Base-by-base conservation (phyloP, 1,140 invertebrate species). In the Watersipora subatra region DNA sequence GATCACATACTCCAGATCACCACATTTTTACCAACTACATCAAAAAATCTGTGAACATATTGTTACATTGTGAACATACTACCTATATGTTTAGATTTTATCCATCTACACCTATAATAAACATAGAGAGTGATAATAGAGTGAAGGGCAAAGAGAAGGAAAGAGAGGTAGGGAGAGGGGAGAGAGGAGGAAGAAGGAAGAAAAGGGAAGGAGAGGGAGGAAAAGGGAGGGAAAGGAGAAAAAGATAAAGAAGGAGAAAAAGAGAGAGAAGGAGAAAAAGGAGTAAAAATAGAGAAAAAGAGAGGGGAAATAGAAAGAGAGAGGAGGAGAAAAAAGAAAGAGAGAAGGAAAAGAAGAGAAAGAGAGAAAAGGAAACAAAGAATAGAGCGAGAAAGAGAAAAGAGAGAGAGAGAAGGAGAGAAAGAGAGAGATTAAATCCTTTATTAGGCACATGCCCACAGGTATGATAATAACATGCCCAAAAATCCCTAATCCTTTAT, bases 81-180 rank as follows among this genome's bases (percentile, higher is more conserved):
- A 24, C 12, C 15, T 15, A 19, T 24, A 17, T 19, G 17, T 61
- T 12, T 61, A 12, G 15, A 19, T 15, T 61, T 12, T 61, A 24
- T 12, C 15, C 15, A 15, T 25, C 24, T 15, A n/a, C 12, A n/a
- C n/a, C n/a, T n/a, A n/a, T n/a, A n/a, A 15, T 15, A 61, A 15
- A 15, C 12, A 15, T n/a, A 24, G 58, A 15, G 22, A 15, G 15
- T 20, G 58, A 15, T n/a, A 24, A 26, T 15, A 55, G 57, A 57
- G 57, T 64, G 66, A 67, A 63, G 29, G 62, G 64, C 64, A 64
- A 66, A 62, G 63, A 57, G 7, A 27, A 22, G 28, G 59, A 0
- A 1, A 17, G 57, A 34, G 57, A 28, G 62, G 57, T 63, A 64
- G 59, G 25, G 64, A 66, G 64, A 66, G 64, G 62, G 64, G 62